phyloP scores from a whole-genome alignment of 2,888 invertebrate species.

The Agriopis aurantiaria region DNA sequence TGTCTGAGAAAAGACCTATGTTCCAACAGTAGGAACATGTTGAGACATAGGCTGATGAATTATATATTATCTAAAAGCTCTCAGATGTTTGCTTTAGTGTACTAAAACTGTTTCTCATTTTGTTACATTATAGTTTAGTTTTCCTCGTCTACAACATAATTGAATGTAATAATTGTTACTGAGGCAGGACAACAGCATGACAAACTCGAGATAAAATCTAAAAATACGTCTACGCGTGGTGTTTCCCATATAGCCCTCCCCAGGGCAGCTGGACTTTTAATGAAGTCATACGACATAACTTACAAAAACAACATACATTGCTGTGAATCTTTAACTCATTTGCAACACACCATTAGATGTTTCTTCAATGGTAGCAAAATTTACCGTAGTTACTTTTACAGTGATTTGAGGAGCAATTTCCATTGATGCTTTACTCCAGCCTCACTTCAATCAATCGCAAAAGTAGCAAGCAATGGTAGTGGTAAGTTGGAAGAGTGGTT shows the following conservation, averaged over 20 bases:
- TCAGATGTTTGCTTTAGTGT: too few relatives aligned
- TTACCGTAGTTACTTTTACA: conserved; percentile 11
- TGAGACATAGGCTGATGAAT: too few relatives aligned
- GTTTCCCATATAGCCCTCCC: conserved; percentile 59
- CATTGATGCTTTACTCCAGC: conserved; percentile 34
- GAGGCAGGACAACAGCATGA: conserved; percentile 56
- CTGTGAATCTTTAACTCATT: conserved; percentile 8
- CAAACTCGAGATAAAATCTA: conserved; percentile 72
- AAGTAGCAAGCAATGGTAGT: conserved; percentile 4
- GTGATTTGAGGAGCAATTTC: conserved; percentile 13
- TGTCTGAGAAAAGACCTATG: too few relatives aligned
- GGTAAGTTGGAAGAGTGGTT: background rate
- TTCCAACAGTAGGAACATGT: too few relatives aligned
- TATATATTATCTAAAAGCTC: too few relatives aligned
- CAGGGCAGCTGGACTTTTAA: conserved; percentile 55
- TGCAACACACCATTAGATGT: background rate
- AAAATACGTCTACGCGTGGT: conserved; percentile 76
- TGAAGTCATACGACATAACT: conserved; percentile 35
- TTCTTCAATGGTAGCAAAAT: conserved; percentile 7
- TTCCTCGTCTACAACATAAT: background rate
- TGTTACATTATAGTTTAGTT: background rate
- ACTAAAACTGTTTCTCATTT: background rate
- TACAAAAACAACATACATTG: conserved; percentile 38
- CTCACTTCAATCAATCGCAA: background rate
- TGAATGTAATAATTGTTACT: conserved; percentile 1